Percentiles rank a stretch among this genome's conserved stretches.
These are phyloP conservation scores for Machimus atricapillus DNA, from an alignment of 2,888 invertebrate species.

Conservation along the genomic window DNA sequence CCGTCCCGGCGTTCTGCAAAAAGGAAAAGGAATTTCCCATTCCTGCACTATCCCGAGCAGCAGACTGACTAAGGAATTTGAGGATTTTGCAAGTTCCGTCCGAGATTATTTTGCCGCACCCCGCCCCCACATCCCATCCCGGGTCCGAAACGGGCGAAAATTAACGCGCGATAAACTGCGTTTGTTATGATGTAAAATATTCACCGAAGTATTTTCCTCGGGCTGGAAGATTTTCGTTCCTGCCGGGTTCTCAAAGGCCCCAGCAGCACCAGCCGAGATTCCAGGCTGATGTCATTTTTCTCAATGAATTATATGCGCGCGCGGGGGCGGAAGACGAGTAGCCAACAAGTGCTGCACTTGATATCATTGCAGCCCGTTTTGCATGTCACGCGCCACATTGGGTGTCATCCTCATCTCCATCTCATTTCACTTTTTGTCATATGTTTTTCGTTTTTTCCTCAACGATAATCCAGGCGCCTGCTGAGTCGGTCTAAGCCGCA, in stretches of 20 bases:
- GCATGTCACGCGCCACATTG: constrained; percentile 1
- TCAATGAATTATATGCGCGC: neutral
- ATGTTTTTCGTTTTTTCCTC: neutral
- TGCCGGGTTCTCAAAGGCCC: neutral
- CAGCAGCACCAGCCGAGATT: neutral
- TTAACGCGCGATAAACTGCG: constrained; percentile 22
- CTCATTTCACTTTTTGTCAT: neutral
- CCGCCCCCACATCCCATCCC: no score
- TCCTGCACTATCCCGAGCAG: neutral
- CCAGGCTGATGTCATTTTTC: neutral
- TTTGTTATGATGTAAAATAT: constrained; percentile 25
- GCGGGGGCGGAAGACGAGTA: neutral
- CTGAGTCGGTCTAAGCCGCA: neutral
- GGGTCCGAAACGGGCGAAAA: neutral
- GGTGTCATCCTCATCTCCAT: neutral
- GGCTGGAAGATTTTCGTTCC: neutral
- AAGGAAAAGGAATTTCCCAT: neutral
- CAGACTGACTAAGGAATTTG: neutral
- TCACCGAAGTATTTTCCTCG: neutral
- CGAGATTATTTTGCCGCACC: neutral
- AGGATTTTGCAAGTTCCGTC: neutral
- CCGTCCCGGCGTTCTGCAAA: neutral
- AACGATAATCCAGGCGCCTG: neutral
- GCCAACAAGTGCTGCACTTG: constrained; percentile 11
- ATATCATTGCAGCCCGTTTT: neutral